Base-by-base conservation (phyloP, 2,113 vertebrate species). In the Anser cygnoides region DNA sequence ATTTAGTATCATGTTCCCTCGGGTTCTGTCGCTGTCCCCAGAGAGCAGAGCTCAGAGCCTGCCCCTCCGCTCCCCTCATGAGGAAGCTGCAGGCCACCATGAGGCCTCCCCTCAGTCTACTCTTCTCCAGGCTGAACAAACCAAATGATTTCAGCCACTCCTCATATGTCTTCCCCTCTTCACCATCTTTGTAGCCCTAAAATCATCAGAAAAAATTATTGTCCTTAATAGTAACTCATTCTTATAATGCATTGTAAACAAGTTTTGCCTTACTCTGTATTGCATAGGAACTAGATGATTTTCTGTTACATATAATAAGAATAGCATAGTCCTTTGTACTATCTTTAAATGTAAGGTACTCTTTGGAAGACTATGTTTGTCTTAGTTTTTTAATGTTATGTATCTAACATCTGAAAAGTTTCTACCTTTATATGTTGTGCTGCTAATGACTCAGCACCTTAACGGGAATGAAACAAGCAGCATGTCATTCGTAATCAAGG, bases 401-500 rank as follows among this genome's bases (percentile, higher is more conserved):
- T 55, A 49, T 49, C 73, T 67, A 72, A 78, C 18, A 72, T 49
- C 39, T 55, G 61, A 79, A 84, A 90, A 78, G 31, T 57, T 94
- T 77, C 49, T 87, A 20, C 29, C 74, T 85, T 89, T 44, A 6
- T 58, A 54, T 41, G 11, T 57, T 74, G 18, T 44, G 25, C 72
- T 88, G 41, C 31, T 67, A 39, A 74, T 92, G 72, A 61, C 66
- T 84, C 65, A 92, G 77, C 66, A 76, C 18, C 54, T 81, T 81
- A 16, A 43, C 85, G 76, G 52, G 61, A 61, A 18, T 73, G 66
- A 68, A 92, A 67, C 35, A 88, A 79, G 59, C 72, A 84, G 28
- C 44, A 31, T 73, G 58, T 54, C 73, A 90, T 76, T 95, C 75
- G 89, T 92, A 89, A 87, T 87, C 70, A 82, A 95, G 54, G 84